Percentiles rank a stretch among this genome's conserved stretches.
Conservation (phyloP, 1,140 invertebrate species). For the Sycophila sp. region DNA sequence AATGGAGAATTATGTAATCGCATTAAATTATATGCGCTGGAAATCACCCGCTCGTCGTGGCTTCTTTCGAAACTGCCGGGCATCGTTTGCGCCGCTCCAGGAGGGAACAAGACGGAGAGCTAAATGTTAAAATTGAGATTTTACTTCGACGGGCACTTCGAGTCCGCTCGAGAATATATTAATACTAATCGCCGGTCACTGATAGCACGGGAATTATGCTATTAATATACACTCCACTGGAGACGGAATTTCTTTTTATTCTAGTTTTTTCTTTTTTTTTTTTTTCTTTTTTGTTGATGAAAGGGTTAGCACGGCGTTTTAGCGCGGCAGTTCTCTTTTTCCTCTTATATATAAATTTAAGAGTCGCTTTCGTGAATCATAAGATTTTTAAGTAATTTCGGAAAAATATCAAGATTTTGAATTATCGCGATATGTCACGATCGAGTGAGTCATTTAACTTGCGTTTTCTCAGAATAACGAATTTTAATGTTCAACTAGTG, state of each 20-base stretch:
- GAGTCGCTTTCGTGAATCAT: too few species aligned
- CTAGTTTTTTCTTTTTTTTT: background rate
- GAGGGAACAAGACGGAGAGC: background rate
- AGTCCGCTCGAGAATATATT: background rate
- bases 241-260: background rate
- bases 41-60: slow-evolving; percentile 17
- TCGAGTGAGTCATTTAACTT: too few species aligned
- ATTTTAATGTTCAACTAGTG: too few species aligned
- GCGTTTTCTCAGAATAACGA: too few species aligned
- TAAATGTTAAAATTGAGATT: slow-evolving; percentile 26
- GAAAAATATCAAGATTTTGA: too few species aligned
- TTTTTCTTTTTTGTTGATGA: too few species aligned
- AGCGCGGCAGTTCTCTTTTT: background rate
- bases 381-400: too few species aligned
- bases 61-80: slow-evolving; percentile 9
- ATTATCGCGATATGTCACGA: too few species aligned
- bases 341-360: background rate
- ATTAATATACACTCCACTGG: slow-evolving; percentile 14
- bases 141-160: background rate
- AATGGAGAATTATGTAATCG: slow-evolving; percentile 30
- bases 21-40: slow-evolving; percentile 31
- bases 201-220: slow-evolving; percentile 6
- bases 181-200: slow-evolving; percentile 1
- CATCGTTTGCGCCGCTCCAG: background rate
- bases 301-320: too few species aligned